Base-by-base conservation (phyloP, 2,888 invertebrate genomes). In the Tineola bisselliella region DNA sequence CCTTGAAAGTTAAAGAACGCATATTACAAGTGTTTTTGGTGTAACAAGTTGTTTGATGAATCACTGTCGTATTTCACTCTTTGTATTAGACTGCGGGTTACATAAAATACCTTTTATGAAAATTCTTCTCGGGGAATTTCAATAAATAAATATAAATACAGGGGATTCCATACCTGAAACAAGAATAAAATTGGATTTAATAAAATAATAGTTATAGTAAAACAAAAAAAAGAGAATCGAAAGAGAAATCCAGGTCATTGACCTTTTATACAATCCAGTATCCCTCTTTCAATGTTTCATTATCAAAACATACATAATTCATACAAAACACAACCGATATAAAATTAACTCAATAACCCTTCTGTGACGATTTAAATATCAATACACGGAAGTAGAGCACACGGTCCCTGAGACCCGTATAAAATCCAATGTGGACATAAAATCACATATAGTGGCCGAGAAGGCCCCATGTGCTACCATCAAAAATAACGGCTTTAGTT, bases 1-100 rank as follows among this genome's bases (percentile, higher is more conserved):
- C 48, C 48, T 48, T 48, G 48, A 17, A 17, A 48, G 48, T 54
- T 54, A 13, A 54, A 54, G 54, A 54, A 54, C 19, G 19, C 25
- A 54, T 25, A 25, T 54, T 54, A 54, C 54, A 54, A 54, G 54
- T 54, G 54, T 54, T 54, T 54, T 48, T 48, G 15, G 48, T 48
- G 48, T 48, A 48, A 48, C 48, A 48, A 48, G 48, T 48, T 10
- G 48, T 48, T 48, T 48, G 48, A 48, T 48, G 48, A 48, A 48
- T 48, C 48, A 48, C 8, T 48, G 48, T 48, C n/a, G 38, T 10
- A n/a, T 38, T 38, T 38, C 11, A 3, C 2, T 48, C 48, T 10
- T 15, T 6, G 17, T 48, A 48, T 48, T 48, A 6, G 15, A 48
- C 2, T 48, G 48, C n/a, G 15, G 48, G 15, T 48, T 13, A n/a